Evolutionary conservation across 2,797 vertebrate species (phyloP).

Genomic region (Liparis tanakae): DNA sequence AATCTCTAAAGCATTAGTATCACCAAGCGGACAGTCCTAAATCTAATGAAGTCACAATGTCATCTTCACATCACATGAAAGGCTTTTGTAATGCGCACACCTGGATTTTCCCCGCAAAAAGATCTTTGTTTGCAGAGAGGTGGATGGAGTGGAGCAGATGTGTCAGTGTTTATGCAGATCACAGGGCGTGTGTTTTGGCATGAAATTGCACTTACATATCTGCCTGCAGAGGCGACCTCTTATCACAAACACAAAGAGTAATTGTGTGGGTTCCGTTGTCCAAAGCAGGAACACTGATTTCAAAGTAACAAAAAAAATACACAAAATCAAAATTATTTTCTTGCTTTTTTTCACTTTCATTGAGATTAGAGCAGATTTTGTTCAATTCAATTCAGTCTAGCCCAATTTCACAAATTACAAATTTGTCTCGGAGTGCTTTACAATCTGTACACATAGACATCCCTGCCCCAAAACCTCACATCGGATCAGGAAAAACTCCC

Average conservation of each 20-base stretch:
- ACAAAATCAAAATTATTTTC: not conserved
- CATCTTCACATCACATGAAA: slow-evolving; percentile 8
- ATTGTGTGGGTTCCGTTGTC: slow-evolving; percentile 18
- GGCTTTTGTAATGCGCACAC: slow-evolving; percentile 32
- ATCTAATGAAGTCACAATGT: slow-evolving; percentile 12
- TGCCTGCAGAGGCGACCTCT: slow-evolving; percentile 17
- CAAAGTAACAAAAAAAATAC: not conserved
- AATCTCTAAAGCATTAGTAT: not conserved
- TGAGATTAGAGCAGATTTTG: not conserved
- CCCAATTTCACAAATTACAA: too few relatives aligned
- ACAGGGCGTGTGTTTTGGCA: slow-evolving; percentile 23
- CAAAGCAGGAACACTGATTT: slow-evolving; percentile 15
- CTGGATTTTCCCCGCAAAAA: slow-evolving; percentile 7
- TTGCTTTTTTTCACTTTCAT: not conserved
- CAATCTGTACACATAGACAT: too few relatives aligned
- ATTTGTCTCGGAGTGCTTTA: too few relatives aligned
- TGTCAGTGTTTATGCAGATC: slow-evolving; percentile 39
- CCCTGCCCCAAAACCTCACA: too few relatives aligned
- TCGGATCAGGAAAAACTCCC: too few relatives aligned
- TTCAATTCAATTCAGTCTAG: too few relatives aligned
- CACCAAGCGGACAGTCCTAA: not conserved
- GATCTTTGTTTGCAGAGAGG: not conserved
- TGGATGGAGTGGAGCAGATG: slow-evolving; percentile 43
- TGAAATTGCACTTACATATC: slow-evolving; percentile 25
- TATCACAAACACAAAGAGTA: slow-evolving; percentile 36